Conservation (phyloP, 2,888 invertebrate species). For the Hyppa rectilinea region DNA sequence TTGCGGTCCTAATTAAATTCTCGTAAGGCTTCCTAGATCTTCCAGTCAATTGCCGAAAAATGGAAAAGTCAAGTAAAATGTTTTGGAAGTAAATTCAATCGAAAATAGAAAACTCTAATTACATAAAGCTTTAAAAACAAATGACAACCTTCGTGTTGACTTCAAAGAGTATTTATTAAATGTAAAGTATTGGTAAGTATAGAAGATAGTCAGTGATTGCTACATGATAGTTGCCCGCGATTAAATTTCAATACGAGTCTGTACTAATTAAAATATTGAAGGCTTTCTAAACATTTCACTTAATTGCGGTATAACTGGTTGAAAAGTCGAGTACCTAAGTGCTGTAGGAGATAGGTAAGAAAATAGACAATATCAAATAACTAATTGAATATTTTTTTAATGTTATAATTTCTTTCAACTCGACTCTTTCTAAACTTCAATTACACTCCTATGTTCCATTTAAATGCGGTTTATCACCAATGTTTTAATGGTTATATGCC, state of each 20-base stretch:
- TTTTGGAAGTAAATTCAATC: neutral
- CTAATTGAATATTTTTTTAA: neutral
- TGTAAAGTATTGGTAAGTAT: too few relatives aligned
- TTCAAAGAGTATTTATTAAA: neutral
- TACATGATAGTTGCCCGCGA: neutral
- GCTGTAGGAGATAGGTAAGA: neutral
- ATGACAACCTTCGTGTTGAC: neutral
- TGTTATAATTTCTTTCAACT: neutral
- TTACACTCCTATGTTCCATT: conserved; percentile 23
- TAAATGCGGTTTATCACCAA: conserved; percentile 44
- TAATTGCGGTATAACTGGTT: conserved; percentile 1
- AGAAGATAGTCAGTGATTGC: neutral
- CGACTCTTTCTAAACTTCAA: conserved; percentile 3
- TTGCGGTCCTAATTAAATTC: conserved; percentile 22
- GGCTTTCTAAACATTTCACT: conserved; percentile 5
- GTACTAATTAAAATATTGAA: conserved; percentile 3
- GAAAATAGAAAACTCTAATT: conserved; percentile 1
- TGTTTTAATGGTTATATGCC: conserved; percentile 42
- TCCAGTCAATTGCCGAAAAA: neutral
- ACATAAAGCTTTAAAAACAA: neutral
- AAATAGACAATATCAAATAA: neutral
- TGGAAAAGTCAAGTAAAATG: conserved; percentile 3
- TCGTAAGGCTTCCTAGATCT: conserved; percentile 11
- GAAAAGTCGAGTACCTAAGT: neutral
- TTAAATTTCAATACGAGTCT: neutral